These are phyloP conservation scores for Julus scanicus DNA, from an alignment of 2,888 invertebrate genomes.

Conservation along the genomic window DNA sequence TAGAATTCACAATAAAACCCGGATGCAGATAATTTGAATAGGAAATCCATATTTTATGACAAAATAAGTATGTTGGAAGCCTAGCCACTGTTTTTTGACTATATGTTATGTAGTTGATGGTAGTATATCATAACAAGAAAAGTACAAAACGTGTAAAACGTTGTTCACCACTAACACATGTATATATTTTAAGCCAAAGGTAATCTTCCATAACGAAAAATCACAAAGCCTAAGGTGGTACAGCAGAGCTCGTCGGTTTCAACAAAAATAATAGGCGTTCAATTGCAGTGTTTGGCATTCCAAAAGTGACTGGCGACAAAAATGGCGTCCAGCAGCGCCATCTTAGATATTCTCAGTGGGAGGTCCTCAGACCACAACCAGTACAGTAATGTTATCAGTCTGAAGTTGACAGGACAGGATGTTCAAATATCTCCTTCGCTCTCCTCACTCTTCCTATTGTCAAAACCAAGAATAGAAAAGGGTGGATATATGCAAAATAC, in stretches of 20 bases:
- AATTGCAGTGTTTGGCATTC: conserved; percentile 40
- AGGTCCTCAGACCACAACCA: conserved; percentile 47
- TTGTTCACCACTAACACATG: not conserved
- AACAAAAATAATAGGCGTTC: conserved; percentile 28
- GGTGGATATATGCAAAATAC: conserved; percentile 34
- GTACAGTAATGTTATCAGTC: conserved; percentile 51
- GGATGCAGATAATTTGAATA: too few species aligned
- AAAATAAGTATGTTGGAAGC: too few species aligned
- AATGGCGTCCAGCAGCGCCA: conserved; percentile 37
- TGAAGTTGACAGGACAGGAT: conserved; percentile 44
- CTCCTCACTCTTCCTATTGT: conserved; percentile 23
- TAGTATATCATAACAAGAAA: not conserved
- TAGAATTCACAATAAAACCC: too few species aligned
- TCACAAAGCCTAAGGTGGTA: not conserved
- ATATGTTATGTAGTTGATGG: too few species aligned
- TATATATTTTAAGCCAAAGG: not conserved
- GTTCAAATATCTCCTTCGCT: conserved; percentile 32
- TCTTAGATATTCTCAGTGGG: conserved; percentile 48
- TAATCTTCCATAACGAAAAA: not conserved
- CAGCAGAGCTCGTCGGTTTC: not conserved
- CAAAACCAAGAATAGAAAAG: conserved; percentile 19
- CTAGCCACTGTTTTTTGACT: too few species aligned
- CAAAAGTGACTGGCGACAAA: conserved; percentile 40
- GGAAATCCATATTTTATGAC: too few species aligned
- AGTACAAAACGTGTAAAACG: not conserved